Evolutionary conservation across 2,797 vertebrate genomes (phyloP).

Genomic region (Neostethus bicornis): DNA sequence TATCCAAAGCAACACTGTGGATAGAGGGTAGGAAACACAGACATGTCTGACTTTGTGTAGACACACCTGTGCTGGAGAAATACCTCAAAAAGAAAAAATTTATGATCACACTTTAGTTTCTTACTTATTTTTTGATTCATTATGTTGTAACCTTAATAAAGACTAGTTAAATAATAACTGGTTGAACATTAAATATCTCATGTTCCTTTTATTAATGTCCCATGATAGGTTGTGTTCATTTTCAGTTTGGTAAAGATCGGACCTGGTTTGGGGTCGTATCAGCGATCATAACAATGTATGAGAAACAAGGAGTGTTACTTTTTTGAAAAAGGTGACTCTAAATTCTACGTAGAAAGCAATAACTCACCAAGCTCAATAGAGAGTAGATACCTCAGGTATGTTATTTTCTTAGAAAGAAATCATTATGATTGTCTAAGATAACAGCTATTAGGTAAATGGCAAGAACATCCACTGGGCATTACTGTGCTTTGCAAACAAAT

Average conservation of each 20-base stretch:
- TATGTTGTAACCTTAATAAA: too few relatives aligned
- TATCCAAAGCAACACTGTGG: too few relatives aligned
- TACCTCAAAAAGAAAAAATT: too few relatives aligned
- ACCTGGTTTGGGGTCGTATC: slow-evolving; percentile 4
- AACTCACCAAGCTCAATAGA: slow-evolving; percentile 52
- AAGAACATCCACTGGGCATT: slow-evolving; percentile 29
- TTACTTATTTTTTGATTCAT: too few relatives aligned
- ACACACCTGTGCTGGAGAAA: too few relatives aligned
- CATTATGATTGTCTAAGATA: slow-evolving; percentile 43
- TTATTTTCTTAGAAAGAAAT: slow-evolving; percentile 50
- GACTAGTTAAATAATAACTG: slow-evolving; percentile 67
- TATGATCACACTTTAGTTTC: too few relatives aligned
- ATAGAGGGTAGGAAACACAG: too few relatives aligned
- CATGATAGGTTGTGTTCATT: slow-evolving; percentile 48
- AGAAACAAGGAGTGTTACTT: slow-evolving; percentile 59
- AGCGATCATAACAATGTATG: slow-evolving; percentile 50
- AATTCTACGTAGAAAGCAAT: slow-evolving; percentile 57
- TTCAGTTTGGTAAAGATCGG: slow-evolving; percentile 61
- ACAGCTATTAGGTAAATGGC: slow-evolving; percentile 47
- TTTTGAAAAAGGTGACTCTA: slow-evolving; percentile 71
- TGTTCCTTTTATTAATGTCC: slow-evolving; percentile 54
- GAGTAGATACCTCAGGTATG: slow-evolving; percentile 58
- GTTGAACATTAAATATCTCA: slow-evolving; percentile 70
- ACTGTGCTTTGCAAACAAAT: slow-evolving; percentile 35
- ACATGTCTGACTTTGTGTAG: too few relatives aligned